Evolutionary conservation across 1,140 invertebrate genomes (phyloP).

Genomic region (Trissolcus basalis): DNA sequence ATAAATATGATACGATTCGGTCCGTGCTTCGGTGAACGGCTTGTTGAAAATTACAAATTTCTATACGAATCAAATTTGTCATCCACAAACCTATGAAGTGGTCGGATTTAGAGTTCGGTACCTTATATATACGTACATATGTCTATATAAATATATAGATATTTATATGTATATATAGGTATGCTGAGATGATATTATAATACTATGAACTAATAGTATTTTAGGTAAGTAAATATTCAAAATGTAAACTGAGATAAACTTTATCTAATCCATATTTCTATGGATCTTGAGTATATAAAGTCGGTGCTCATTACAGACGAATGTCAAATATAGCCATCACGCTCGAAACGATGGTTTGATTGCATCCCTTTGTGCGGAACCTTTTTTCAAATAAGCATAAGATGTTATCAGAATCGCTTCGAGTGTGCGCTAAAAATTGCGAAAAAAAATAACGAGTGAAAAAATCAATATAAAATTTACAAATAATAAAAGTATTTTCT

Average conservation of each 20-base stretch:
- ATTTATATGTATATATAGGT: constrained; percentile 61
- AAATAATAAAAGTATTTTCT: constrained; percentile 74
- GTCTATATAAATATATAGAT: constrained; percentile 42
- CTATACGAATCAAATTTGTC: constrained; percentile 30
- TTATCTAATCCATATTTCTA: constrained; percentile 69
- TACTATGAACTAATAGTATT: constrained; percentile 74
- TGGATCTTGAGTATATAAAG: constrained; percentile 65
- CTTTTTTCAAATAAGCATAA: constrained; percentile 58
- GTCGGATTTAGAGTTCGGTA: constrained; percentile 34
- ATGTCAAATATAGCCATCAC: constrained; percentile 60
- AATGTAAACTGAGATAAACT: constrained; percentile 60
- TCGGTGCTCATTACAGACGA: constrained; percentile 59
- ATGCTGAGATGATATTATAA: constrained; percentile 72
- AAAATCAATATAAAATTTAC: constrained; percentile 72
- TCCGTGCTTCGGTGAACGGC: constrained; percentile 4
- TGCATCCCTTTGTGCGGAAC: constrained; percentile 38
- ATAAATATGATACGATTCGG: constrained; percentile 15
- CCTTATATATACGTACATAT: constrained; percentile 34
- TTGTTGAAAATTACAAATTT: constrained; percentile 27
- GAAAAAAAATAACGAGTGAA: constrained; percentile 65
- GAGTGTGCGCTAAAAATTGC: constrained; percentile 60
- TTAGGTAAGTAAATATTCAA: constrained; percentile 66
- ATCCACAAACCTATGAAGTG: not conserved
- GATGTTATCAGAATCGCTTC: constrained; percentile 58
- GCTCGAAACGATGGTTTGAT: constrained; percentile 59